Base-by-base conservation (phyloP, 2,113 vertebrate genomes). In the Sebastes fasciatus region DNA sequence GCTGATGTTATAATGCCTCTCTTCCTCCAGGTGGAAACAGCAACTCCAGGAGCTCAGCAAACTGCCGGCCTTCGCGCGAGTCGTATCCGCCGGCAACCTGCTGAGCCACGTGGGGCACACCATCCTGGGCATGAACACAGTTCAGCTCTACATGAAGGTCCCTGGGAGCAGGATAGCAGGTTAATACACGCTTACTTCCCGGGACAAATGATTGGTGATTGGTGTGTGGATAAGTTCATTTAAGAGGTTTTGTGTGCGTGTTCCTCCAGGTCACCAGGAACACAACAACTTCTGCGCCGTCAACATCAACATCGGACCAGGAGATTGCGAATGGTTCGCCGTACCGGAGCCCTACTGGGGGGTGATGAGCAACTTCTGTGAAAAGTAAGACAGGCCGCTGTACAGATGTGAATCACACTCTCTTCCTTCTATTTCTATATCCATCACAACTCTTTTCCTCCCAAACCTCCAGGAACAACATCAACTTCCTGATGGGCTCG, bases 251-350 rank as follows among this genome's bases (percentile, higher is more conserved):
- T 65, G 19, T 64, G 10, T 61, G 0, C 1, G 21, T 57, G 34
- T 34, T 34, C 23, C 58, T 26, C 68, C 86, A 99, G 98, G 98
- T 93, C 98, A 99, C 96, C 98, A 99, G 94, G 98, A 99, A 93
- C 98, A 99, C 94, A 99, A 99, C 86, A 99, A 99, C 93, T 99
- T 99, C 81, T 99, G 98, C 77, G 98, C 98, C 10, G 98, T 99
- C 90, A 99, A 99, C 94, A 98, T 99, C 94, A 99, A 99, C 96
- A 99, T 99, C 74, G 98, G 98, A 74, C 98, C 98, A 34, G 98
- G 98, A 90, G 98, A 99, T 93, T 99, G 98, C 91, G 98, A 99
- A 92, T 99, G 98, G 98, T 99, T 99, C 89, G 97, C 99, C 55
- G 98, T 99, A 62, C 97, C 98, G 11, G 98, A 99, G 96, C 95